Conservation (phyloP, 2,113 vertebrate genomes). For the Lasiurus borealis region DNA sequence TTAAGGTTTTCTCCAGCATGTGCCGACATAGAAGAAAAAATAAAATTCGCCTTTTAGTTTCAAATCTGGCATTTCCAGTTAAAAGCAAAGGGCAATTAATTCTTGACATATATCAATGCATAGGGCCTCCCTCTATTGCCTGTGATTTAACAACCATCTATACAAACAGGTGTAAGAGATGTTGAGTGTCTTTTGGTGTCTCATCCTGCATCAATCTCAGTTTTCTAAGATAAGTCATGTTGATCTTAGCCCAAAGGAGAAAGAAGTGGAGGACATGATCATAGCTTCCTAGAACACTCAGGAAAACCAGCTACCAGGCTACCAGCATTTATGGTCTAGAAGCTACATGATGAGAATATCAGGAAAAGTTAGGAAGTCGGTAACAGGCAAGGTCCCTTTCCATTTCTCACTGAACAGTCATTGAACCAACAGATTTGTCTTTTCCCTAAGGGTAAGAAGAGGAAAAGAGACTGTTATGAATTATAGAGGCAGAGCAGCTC, state of each 20-base stretch:
- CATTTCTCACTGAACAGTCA: not conserved
- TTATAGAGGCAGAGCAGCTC: not conserved
- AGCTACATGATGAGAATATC: not conserved
- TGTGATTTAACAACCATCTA: not conserved
- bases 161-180: not conserved
- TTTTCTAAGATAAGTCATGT: not conserved
- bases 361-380: not conserved
- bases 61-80: not conserved
- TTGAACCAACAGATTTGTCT: not conserved
- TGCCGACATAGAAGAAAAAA: not conserved
- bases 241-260: not conserved
- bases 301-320: not conserved
- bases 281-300: not conserved
- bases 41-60: constrained; percentile 23
- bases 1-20: not conserved
- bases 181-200: not conserved
- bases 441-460: not conserved
- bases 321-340: not conserved
- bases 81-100: not conserved
- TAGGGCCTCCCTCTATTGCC: not conserved
- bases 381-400: constrained; percentile 1
- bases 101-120: not conserved
- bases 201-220: not conserved
- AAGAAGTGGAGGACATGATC: not conserved
- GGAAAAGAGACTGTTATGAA: not conserved